Conservation (phyloP, 2,888 invertebrate genomes). For the Pammene aurita region DNA sequence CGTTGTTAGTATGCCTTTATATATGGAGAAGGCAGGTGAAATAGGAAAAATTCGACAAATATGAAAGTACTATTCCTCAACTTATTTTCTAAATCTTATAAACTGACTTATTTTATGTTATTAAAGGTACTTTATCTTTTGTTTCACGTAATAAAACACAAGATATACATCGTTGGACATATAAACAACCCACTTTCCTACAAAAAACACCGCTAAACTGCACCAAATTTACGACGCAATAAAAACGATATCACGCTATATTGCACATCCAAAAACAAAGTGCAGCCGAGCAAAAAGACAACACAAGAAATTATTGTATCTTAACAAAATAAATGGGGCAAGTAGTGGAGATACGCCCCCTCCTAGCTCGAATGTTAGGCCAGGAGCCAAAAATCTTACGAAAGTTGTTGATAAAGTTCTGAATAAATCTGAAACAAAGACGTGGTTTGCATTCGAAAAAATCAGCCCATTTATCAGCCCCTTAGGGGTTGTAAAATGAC, state of each 20-base stretch:
- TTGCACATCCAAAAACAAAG: slow-evolving; percentile 41
- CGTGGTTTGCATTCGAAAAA: not conserved
- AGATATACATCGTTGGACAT: not conserved
- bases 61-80: too few species aligned
- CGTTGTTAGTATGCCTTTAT: too few species aligned
- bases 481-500: too few species aligned
- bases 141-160: too few species aligned
- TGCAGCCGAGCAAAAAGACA: slow-evolving; percentile 45
- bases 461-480: too few species aligned
- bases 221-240: slow-evolving; percentile 46
- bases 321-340: slow-evolving; percentile 68
- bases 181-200: slow-evolving; percentile 42
- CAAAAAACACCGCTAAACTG: slow-evolving; percentile 40
- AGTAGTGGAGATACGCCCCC: slow-evolving; percentile 46
- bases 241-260: slow-evolving; percentile 48
- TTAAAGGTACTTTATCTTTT: too few species aligned
- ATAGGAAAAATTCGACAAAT: too few species aligned
- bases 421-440: slow-evolving; percentile 4
- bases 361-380: slow-evolving; percentile 41
- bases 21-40: too few species aligned
- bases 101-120: too few species aligned
- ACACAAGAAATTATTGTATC: slow-evolving; percentile 62
- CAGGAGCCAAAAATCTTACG: slow-evolving; percentile 29
- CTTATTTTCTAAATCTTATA: too few species aligned
- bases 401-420: slow-evolving; percentile 1